These are phyloP conservation scores for Phalacrocorax brasilianus DNA, from an alignment of 2,113 vertebrate genomes.

Conservation along the genomic window DNA sequence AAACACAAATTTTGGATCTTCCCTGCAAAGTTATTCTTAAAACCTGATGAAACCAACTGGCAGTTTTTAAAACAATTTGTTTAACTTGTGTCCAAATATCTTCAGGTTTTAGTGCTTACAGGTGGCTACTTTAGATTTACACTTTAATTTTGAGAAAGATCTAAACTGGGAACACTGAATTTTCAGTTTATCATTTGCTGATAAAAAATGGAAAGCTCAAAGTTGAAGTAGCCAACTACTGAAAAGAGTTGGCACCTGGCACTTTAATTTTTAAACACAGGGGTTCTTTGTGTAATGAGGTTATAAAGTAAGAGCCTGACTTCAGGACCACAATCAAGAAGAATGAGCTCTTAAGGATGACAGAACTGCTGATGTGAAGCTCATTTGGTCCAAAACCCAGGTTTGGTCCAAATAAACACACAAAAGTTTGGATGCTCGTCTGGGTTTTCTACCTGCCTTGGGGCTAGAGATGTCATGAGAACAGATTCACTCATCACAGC, in stretches of 20 bases:
- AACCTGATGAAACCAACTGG: slow-evolving; percentile 15
- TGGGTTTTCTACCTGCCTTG: slow-evolving; percentile 57
- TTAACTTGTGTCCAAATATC: slow-evolving; percentile 55
- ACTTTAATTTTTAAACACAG: slow-evolving; percentile 60
- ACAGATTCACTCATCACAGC: slow-evolving; percentile 62
- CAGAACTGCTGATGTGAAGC: slow-evolving; percentile 14
- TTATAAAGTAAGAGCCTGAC: slow-evolving; percentile 41
- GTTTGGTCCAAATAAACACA: slow-evolving; percentile 22
- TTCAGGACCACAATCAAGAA: slow-evolving; percentile 42
- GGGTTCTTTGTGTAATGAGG: background rate
- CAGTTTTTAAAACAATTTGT: slow-evolving; percentile 30
- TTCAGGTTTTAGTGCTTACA: slow-evolving; percentile 69
- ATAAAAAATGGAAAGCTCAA: slow-evolving; percentile 68
- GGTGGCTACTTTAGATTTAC: slow-evolving; percentile 63
- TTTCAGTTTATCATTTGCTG: slow-evolving; percentile 53
- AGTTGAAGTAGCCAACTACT: slow-evolving; percentile 60
- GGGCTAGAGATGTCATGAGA: slow-evolving; percentile 52
- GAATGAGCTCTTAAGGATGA: slow-evolving; percentile 44
- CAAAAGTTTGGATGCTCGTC: slow-evolving; percentile 22
- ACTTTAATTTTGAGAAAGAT: slow-evolving; percentile 61
- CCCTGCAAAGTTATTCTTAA: background rate
- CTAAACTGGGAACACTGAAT: slow-evolving; percentile 62
- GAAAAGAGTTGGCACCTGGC: slow-evolving; percentile 59
- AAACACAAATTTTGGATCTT: background rate
- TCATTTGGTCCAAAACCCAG: background rate